phyloP scores from a whole-genome alignment of 1,140 invertebrate genomes.

The Drosophila subobscura region DNA sequence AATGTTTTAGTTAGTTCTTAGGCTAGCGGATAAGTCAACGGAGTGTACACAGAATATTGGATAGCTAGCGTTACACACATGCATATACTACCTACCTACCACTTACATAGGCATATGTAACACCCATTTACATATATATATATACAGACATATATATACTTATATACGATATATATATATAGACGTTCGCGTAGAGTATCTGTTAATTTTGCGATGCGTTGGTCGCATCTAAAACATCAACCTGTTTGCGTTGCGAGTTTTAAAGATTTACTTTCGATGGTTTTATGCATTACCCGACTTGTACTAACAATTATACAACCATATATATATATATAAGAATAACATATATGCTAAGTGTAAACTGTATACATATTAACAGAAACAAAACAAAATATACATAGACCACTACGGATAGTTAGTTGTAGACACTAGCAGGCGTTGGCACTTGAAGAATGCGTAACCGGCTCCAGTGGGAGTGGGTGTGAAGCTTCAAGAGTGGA shows the following conservation, averaged over 20 bases:
- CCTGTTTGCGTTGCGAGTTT: conserved; percentile 75
- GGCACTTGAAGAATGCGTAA: conserved; percentile 48
- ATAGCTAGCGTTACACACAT: conserved; percentile 61
- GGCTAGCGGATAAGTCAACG: conserved; percentile 59
- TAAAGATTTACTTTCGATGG: conserved; percentile 55
- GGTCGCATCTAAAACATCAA: conserved; percentile 82
- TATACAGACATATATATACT: conserved; percentile 17
- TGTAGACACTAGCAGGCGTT: conserved; percentile 52
- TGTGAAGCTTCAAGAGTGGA: background rate
- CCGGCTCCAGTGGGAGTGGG: conserved; percentile 29
- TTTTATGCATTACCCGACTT: conserved; percentile 50
- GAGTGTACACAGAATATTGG: conserved; percentile 59
- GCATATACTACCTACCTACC: conserved; percentile 12
- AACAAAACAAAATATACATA: conserved; percentile 26
- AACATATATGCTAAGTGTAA: conserved; percentile 56
- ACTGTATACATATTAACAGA: conserved; percentile 66
- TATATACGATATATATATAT: conserved; percentile 43
- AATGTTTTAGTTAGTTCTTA: conserved; percentile 72
- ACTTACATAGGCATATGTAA: conserved; percentile 6
- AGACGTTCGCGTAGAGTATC: conserved; percentile 49
- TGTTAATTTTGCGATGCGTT: conserved; percentile 78
- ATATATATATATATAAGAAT: conserved; percentile 53
- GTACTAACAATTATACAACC: conserved; percentile 44
- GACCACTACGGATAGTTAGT: conserved; percentile 61
- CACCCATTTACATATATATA: conserved; percentile 35